phyloP scores from a whole-genome alignment of 2,888 invertebrate genomes.

The Cataglyphis altisquamis region DNA sequence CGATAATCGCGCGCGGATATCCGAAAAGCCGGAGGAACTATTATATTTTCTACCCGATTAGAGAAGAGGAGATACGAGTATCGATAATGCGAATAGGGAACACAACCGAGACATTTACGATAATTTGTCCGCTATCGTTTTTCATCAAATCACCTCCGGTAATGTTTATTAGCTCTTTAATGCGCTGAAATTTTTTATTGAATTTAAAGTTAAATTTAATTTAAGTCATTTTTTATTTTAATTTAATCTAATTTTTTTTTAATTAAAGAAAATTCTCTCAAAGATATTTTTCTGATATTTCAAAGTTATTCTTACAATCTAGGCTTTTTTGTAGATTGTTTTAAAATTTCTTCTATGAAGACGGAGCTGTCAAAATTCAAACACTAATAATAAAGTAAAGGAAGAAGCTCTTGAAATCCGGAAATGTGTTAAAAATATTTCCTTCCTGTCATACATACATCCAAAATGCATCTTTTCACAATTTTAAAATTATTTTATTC shows the following conservation, averaged over 20 bases:
- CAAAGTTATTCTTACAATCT: neutral
- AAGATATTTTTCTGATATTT: neutral
- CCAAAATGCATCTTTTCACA: neutral
- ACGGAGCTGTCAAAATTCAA: neutral
- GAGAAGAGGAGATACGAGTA: neutral
- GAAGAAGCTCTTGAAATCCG: neutral
- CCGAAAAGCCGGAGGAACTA: neutral
- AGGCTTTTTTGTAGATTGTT: neutral
- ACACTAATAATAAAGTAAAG: neutral
- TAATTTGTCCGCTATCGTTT: neutral
- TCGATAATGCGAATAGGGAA: conserved; percentile 18
- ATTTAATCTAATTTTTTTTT: neutral
- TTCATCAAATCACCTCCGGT: neutral
- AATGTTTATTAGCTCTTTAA: conserved; percentile 10
- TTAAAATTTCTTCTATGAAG: neutral
- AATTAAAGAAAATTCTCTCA: neutral
- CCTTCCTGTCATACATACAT: neutral
- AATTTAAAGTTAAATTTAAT: neutral
- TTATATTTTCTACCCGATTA: conserved; percentile 16
- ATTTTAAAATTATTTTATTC: neutral
- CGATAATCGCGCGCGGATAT: neutral
- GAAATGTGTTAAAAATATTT: conserved; percentile 20
- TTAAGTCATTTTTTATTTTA: neutral
- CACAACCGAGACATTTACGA: neutral
- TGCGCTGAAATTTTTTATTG: neutral